Percentiles rank a stretch among this genome's conserved stretches.
Conservation (phyloP, 2,797 vertebrate genomes). For the Toxotes lorentzi region DNA sequence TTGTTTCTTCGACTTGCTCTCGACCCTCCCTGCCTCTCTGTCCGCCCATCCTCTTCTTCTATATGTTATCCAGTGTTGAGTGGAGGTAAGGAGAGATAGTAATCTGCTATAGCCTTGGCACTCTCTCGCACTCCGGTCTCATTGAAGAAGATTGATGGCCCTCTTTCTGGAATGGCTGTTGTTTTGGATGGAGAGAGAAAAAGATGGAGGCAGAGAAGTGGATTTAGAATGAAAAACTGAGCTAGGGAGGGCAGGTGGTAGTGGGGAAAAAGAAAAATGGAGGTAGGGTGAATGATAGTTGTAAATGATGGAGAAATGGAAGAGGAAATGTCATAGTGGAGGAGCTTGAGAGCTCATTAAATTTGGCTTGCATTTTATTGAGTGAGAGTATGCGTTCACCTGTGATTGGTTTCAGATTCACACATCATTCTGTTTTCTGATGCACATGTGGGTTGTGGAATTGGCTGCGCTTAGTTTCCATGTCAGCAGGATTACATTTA, state of each 20-base stretch:
- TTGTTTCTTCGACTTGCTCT: constrained; percentile 49
- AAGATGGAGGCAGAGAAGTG: constrained; percentile 66
- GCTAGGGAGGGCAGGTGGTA: constrained; percentile 21
- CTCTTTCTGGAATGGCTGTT: constrained; percentile 74
- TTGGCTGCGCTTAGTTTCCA: constrained; percentile 63
- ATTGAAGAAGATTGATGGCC: constrained; percentile 82
- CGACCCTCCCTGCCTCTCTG: constrained; percentile 18
- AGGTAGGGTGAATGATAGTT: constrained; percentile 56
- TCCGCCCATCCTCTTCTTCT: constrained; percentile 35
- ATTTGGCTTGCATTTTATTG: constrained; percentile 68
- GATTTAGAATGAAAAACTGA: constrained; percentile 65
- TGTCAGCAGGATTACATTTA: constrained; percentile 71
- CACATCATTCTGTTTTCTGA: constrained; percentile 26
- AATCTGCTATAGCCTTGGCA: constrained; percentile 79
- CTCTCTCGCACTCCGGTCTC: constrained; percentile 69
- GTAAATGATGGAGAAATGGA: constrained; percentile 63
- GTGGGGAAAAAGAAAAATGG: constrained; percentile 18
- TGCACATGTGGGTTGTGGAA: constrained; percentile 40
- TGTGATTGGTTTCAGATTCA: constrained; percentile 61
- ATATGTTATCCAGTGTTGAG: constrained; percentile 64
- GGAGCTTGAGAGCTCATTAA: constrained; percentile 68
- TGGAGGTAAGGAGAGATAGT: constrained; percentile 76
- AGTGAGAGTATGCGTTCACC: constrained; percentile 52
- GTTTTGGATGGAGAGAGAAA: constrained; percentile 72
- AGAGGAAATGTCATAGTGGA: constrained; percentile 67